Evolutionary conservation across 2,113 vertebrate species (phyloP).

Genomic region (Sapayoa aenigma): DNA sequence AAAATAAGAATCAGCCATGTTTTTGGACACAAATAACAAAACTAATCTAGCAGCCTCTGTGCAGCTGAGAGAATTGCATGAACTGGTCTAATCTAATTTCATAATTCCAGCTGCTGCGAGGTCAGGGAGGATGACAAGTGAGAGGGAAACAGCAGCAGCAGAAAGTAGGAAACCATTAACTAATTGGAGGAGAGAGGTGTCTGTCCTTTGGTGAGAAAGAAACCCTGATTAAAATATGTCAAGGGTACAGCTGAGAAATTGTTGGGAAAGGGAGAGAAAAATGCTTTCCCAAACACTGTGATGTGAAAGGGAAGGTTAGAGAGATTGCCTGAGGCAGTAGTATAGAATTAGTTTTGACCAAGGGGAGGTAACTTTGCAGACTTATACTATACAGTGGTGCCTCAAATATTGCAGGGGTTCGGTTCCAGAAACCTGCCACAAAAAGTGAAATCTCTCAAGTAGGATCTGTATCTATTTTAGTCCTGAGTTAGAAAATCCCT

Average conservation of each 20-base stretch:
- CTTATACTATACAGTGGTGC: not conserved
- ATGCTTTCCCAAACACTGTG: not conserved
- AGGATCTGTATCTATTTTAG: too few relatives aligned
- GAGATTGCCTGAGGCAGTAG: not conserved
- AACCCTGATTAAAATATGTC: constrained; percentile 19
- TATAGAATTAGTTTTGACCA: not conserved
- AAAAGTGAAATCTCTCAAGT: too few relatives aligned
- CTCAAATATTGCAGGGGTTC: too few relatives aligned
- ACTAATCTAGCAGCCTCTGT: not conserved
- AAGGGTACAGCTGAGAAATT: not conserved
- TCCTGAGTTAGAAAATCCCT: too few relatives aligned
- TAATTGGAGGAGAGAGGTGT: constrained; percentile 48
- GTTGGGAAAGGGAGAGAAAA: not conserved
- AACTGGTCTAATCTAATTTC: constrained; percentile 42
- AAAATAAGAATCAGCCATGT: not conserved
- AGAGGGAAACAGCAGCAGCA: constrained; percentile 16
- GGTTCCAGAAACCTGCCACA: too few relatives aligned
- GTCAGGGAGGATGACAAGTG: not conserved
- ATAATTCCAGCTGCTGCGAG: constrained; percentile 27
- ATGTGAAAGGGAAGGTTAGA: not conserved
- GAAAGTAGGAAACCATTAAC: constrained; percentile 55
- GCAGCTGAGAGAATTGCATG: not conserved
- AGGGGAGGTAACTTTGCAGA: not conserved
- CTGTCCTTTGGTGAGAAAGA: not conserved
- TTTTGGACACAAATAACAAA: not conserved